Percentiles rank a stretch among this genome's conserved stretches.
These are phyloP conservation scores for Glyptemys insculpta DNA, from an alignment of 2,797 vertebrate genomes.

Conservation along the genomic window DNA sequence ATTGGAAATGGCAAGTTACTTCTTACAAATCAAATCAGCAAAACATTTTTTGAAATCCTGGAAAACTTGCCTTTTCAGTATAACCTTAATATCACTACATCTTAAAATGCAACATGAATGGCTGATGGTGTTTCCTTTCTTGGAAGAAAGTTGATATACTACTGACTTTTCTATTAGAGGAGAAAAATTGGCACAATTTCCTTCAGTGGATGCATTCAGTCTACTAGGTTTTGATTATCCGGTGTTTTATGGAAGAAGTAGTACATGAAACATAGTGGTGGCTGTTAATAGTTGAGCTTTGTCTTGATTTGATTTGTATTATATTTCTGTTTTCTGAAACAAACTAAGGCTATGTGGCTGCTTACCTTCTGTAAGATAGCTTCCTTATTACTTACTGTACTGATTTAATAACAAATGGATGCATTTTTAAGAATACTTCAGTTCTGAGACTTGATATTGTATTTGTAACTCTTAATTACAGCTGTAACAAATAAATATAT, in stretches of 20 bases:
- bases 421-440: conserved; percentile 57
- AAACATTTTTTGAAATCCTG: conserved; percentile 77
- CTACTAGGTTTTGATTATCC: conserved; percentile 53
- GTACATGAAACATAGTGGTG: conserved; percentile 65
- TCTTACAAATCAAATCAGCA: conserved; percentile 70
- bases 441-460: conserved; percentile 30
- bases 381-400: conserved; percentile 37
- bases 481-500: background rate
- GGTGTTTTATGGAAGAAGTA: conserved; percentile 43
- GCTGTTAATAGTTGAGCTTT: conserved; percentile 68
- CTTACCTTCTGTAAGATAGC: conserved; percentile 82
- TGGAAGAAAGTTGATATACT: conserved; percentile 69
- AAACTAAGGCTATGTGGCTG: conserved; percentile 65
- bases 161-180: conserved; percentile 76
- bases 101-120: conserved; percentile 53
- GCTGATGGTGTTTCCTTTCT: conserved; percentile 63
- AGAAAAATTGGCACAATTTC: conserved; percentile 8
- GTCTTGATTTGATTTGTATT: conserved; percentile 65
- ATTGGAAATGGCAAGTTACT: conserved; percentile 30
- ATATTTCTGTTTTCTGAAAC: conserved; percentile 56
- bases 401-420: conserved; percentile 76
- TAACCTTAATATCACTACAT: conserved; percentile 80
- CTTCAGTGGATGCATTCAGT: conserved; percentile 54
- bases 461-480: conserved; percentile 32
- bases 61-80: conserved; percentile 80